These are phyloP conservation scores for Caenorhabditis doughertyi DNA, from an alignment of 2,888 invertebrate species.

Conservation along the genomic window DNA sequence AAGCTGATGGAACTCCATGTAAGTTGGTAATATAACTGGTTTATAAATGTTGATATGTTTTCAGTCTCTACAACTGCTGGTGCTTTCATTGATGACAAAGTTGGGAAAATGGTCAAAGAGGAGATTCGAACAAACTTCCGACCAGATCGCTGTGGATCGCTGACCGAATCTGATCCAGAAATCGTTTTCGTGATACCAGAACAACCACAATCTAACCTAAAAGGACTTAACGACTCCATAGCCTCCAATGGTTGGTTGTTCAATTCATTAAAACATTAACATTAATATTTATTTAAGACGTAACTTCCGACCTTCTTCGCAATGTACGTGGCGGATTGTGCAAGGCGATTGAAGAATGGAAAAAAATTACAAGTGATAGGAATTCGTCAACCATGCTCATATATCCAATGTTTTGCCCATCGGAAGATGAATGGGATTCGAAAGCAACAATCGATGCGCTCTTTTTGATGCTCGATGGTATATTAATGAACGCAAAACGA, in stretches of 20 bases:
- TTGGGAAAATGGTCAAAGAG: slow-evolving; percentile 28
- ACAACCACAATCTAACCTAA: neutral
- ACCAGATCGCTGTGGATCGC: slow-evolving; percentile 49
- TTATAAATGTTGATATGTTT: neutral
- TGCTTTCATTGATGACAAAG: slow-evolving; percentile 27
- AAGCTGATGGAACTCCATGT: slow-evolving; percentile 55
- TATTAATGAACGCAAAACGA: slow-evolving; percentile 40
- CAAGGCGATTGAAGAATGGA: slow-evolving; percentile 59
- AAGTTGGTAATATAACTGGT: neutral
- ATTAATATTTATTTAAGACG: slow-evolving; percentile 21
- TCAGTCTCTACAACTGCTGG: slow-evolving; percentile 41
- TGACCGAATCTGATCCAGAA: slow-evolving; percentile 46
- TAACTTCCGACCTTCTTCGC: slow-evolving; percentile 16
- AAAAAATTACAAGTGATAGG: slow-evolving; percentile 7
- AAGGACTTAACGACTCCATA: slow-evolving; percentile 40
- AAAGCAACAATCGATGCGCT: slow-evolving; percentile 56
- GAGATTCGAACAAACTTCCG: slow-evolving; percentile 47
- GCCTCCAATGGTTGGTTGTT: slow-evolving; percentile 7
- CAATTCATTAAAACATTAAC: neutral
- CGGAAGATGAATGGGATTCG: slow-evolving; percentile 59
- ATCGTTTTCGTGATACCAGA: slow-evolving; percentile 47
- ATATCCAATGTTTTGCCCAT: slow-evolving; percentile 60
- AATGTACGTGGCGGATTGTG: slow-evolving; percentile 44
- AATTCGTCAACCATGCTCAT: slow-evolving; percentile 51
- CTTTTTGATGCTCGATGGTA: slow-evolving; percentile 56